Conservation (phyloP, 2,797 vertebrate species). For the Tinamus major region DNA sequence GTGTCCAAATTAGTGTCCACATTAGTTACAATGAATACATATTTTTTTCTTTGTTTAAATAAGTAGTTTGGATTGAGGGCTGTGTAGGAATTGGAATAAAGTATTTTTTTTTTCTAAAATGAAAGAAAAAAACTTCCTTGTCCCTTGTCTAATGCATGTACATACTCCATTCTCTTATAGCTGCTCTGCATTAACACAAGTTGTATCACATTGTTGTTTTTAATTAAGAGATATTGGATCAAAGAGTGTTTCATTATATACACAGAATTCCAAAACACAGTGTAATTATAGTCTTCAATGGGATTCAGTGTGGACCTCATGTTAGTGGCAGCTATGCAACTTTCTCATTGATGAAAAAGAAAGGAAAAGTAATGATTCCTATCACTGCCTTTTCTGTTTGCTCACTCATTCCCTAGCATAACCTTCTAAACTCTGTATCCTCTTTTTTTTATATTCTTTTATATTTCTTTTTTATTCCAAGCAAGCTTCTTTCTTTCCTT, state of each 20-base stretch:
- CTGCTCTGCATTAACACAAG: conserved; percentile 6
- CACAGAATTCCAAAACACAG: conserved; percentile 22
- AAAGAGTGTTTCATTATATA: conserved; percentile 47
- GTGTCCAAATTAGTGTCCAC: background rate
- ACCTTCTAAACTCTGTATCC: background rate
- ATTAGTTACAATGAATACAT: conserved; percentile 59
- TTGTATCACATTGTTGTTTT: conserved; percentile 44
- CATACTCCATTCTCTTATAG: conserved; percentile 49
- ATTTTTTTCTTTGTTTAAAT: conserved; percentile 28
- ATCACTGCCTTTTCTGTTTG: background rate
- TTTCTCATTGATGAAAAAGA: conserved; percentile 12
- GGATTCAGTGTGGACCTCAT: conserved; percentile 15
- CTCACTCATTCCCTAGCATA: background rate
- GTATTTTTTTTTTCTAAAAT: conserved; percentile 41
- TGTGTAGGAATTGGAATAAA: conserved; percentile 37
- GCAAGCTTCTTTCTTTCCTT: background rate
- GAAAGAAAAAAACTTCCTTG: conserved; percentile 61
- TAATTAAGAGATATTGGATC: conserved; percentile 65
- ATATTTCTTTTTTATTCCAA: conserved; percentile 21
- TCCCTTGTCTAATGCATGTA: conserved; percentile 45
- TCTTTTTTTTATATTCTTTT: background rate
- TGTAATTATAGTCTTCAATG: conserved; percentile 43
- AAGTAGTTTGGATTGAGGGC: conserved; percentile 54
- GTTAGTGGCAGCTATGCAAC: conserved; percentile 16
- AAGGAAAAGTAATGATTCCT: conserved; percentile 8